phyloP scores from a whole-genome alignment of 2,797 vertebrate genomes.

The Phataginus tricuspis region DNA sequence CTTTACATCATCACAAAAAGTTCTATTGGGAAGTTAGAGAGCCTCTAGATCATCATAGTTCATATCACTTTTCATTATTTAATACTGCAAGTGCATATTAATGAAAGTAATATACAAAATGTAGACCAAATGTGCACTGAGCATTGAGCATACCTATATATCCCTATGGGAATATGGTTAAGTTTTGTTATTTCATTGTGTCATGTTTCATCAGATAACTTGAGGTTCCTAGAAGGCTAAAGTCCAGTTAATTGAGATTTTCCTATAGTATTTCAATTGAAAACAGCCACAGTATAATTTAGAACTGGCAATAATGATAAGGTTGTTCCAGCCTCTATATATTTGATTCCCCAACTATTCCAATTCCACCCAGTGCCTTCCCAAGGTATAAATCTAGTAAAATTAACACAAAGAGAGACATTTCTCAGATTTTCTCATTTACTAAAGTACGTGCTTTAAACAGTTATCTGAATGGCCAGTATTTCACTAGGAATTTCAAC shows the following conservation, averaged over 20 bases:
- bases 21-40: not conserved
- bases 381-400: conserved; percentile 50
- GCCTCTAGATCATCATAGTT: not conserved
- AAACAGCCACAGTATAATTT: not conserved
- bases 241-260: conserved; percentile 3
- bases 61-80: not conserved
- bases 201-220: not conserved
- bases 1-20: not conserved
- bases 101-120: not conserved
- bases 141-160: not conserved
- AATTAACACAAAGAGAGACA: conserved; percentile 38
- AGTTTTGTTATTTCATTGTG: not conserved
- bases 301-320: not conserved
- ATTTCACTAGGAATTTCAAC: conserved; percentile 60
- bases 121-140: not conserved
- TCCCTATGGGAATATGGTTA: not conserved
- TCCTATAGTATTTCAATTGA: not conserved
- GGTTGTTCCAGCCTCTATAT: not conserved
- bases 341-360: not conserved
- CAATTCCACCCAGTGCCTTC: not conserved
- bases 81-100: not conserved
- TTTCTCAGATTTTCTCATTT: conserved; percentile 58
- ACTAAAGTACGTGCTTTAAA: conserved; percentile 35
- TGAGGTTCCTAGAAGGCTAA: not conserved
- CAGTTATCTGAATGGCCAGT: not conserved